Conservation (phyloP, 1,140 invertebrate species). For the Aphis craccivora region DNA sequence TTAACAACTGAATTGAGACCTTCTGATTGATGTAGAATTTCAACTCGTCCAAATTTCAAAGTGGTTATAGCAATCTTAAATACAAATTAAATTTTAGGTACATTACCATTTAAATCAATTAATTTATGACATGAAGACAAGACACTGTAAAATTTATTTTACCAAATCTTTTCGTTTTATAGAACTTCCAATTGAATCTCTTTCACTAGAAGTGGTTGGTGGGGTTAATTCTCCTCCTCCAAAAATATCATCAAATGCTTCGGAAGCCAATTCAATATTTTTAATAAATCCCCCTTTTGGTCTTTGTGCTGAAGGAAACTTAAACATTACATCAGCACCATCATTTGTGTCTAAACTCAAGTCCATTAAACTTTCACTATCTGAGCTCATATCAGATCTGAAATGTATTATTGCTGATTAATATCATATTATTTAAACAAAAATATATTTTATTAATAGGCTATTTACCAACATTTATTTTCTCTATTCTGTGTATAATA, state of each 20-base stretch:
- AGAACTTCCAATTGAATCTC: constrained; percentile 80
- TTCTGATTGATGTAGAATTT: constrained; percentile 81
- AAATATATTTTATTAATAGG: neutral
- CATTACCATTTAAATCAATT: neutral
- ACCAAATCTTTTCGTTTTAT: constrained; percentile 80
- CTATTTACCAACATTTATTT: neutral
- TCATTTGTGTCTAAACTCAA: constrained; percentile 39
- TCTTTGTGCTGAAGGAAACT: constrained; percentile 46
- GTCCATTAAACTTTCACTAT: constrained; percentile 51
- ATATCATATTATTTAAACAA: neutral
- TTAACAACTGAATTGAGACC: constrained; percentile 77
- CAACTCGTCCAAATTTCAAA: constrained; percentile 81
- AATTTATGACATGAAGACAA: neutral
- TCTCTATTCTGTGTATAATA: neutral
- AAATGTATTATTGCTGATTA: constrained; percentile 7
- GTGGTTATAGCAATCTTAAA: constrained; percentile 81
- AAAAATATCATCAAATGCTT: constrained; percentile 80
- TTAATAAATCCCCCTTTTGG: neutral
- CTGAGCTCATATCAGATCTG: constrained; percentile 53
- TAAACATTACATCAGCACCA: constrained; percentile 56
- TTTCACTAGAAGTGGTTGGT: constrained; percentile 79
- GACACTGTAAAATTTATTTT: constrained; percentile 59
- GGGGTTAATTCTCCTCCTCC: constrained; percentile 63
- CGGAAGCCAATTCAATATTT: constrained; percentile 80
- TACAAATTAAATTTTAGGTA: neutral